Evolutionary conservation across 2,797 vertebrate species (phyloP).

Genomic region (Sylvia borin): DNA sequence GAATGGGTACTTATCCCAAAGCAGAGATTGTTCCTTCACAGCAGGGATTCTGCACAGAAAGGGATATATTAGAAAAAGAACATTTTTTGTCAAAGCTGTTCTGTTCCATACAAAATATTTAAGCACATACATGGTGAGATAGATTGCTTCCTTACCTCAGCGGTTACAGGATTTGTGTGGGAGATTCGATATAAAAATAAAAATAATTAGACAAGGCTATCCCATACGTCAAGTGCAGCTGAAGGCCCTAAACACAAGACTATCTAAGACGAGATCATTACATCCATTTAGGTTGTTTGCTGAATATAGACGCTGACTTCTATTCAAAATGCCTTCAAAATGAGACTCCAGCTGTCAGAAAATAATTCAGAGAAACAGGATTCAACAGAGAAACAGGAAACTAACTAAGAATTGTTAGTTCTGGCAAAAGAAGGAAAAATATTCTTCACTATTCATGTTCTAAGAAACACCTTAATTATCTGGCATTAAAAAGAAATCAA

Average conservation of each 20-base stretch:
- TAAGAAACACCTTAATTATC: neutral
- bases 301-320: neutral
- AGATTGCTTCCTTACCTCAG: neutral
- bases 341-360: neutral
- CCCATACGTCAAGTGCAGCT: neutral
- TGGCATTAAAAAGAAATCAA: neutral
- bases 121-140: neutral
- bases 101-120: neutral
- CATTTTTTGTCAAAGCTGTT: neutral
- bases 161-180: neutral
- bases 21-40: neutral
- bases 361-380: neutral
- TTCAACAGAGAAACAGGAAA: neutral
- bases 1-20: neutral
- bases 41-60: neutral
- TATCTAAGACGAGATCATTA: neutral
- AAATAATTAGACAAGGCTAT: neutral
- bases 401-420: neutral
- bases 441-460: neutral
- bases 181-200: neutral
- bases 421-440: neutral
- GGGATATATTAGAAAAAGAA: neutral
- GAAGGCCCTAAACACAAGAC: neutral
- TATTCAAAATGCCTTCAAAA: neutral
- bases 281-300: neutral